These are phyloP conservation scores for Corythoichthys intestinalis DNA, from an alignment of 2,113 vertebrate species.

Conservation along the genomic window DNA sequence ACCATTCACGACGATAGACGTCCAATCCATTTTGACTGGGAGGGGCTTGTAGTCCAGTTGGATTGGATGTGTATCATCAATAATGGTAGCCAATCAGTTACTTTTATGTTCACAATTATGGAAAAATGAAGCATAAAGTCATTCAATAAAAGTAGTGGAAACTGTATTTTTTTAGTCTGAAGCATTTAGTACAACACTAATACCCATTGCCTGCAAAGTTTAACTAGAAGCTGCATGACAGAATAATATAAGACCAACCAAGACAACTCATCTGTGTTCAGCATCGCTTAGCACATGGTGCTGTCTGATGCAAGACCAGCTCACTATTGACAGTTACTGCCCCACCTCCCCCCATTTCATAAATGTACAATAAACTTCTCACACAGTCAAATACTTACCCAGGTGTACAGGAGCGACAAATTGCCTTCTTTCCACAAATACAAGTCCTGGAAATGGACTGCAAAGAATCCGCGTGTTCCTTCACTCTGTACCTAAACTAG, in stretches of 20 bases:
- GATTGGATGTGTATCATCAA: too few species aligned
- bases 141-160: too few species aligned
- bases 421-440: neutral
- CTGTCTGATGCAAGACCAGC: constrained; percentile 72
- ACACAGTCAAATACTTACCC: constrained; percentile 51
- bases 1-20: too few species aligned
- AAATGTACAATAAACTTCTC: constrained; percentile 20
- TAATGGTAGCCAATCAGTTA: too few species aligned
- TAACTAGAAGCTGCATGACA: neutral
- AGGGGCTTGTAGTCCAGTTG: too few species aligned
- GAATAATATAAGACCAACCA: neutral
- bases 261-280: neutral
- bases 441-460: neutral
- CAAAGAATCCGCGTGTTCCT: constrained; percentile 20
- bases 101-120: too few species aligned
- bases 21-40: too few species aligned
- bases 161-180: neutral
- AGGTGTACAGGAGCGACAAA: neutral
- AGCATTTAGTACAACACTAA: neutral
- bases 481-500: constrained; percentile 1
- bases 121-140: too few species aligned
- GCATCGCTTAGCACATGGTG: constrained; percentile 44
- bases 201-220: neutral
- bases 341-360: constrained; percentile 28
- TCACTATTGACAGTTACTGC: constrained; percentile 57